A percentile compares a stretch with the other conserved stretches of the same genome.
Conservation (phyloP, 2,888 invertebrate species). For the Drosophila vallismaia region DNA sequence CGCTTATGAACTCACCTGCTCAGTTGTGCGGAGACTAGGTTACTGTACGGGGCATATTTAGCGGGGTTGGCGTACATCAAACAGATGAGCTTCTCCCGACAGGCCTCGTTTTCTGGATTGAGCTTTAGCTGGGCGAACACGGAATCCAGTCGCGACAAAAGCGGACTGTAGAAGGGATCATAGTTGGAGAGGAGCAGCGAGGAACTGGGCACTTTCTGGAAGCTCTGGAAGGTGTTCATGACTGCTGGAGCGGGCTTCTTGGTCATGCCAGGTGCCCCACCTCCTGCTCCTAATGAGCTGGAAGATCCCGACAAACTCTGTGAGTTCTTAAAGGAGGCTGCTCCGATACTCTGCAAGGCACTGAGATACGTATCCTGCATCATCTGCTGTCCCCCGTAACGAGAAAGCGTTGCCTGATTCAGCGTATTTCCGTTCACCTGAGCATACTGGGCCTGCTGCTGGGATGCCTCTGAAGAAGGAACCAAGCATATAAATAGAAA, state of each 20-base stretch:
- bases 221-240: slow-evolving; percentile 89
- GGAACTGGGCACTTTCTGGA: slow-evolving; percentile 93
- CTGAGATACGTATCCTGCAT: slow-evolving; percentile 87
- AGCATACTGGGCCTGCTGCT: slow-evolving; percentile 83
- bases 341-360: slow-evolving; percentile 81
- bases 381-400: slow-evolving; percentile 86
- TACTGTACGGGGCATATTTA: slow-evolving; percentile 94
- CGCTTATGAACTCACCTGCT: slow-evolving; percentile 87
- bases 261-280: slow-evolving; percentile 66
- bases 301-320: slow-evolving; percentile 70
- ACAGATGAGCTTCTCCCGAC: slow-evolving; percentile 93
- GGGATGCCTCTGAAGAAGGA: slow-evolving; percentile 84
- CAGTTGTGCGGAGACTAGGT: slow-evolving; percentile 93
- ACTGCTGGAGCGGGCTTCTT: slow-evolving; percentile 84
- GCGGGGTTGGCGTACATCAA: slow-evolving; percentile 95
- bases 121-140: slow-evolving; percentile 91
- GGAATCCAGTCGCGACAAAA: slow-evolving; percentile 92
- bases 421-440: slow-evolving; percentile 74
- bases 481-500: slow-evolving; percentile 3
- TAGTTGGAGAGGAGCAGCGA: slow-evolving; percentile 93
- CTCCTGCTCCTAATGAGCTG: slow-evolving; percentile 24
- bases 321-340: slow-evolving; percentile 80
- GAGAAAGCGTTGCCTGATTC: slow-evolving; percentile 79
- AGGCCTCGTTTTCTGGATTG: slow-evolving; percentile 88
- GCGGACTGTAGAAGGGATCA: slow-evolving; percentile 95